Evolutionary conservation across 1,140 invertebrate genomes (phyloP), one percentile per base, ranked within the genome.

Genomic region (Littorina saxatilis): DNA sequence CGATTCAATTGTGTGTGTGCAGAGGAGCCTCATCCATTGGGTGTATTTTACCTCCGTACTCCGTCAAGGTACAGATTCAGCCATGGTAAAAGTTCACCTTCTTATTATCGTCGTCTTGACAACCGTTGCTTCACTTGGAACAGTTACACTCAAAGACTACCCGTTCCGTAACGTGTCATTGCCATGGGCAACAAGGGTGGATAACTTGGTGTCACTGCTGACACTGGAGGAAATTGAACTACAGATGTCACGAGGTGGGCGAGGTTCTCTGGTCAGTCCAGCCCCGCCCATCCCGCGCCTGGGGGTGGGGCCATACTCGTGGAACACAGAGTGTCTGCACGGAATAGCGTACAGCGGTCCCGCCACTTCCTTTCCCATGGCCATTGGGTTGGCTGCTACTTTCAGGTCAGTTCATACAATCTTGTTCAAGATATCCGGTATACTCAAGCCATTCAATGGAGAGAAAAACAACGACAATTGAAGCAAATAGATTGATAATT

Each of bases 311-410:
- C 90, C 90, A 0, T 92, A 91, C 74, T 85, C 86, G 43, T 92
- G 90, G 89, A 87, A 90, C 82, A 91, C 90, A 1, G 91, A 92
- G 79, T 92, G 91, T 86, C 75, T 92, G 2, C 58, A 86, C 7
- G 91, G 91, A 7, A 87, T 86, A 40, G 88, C 82, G 3, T 27
- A 70, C 9, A 74, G 85, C 29, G 90, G 88, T 80, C 86, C 86
- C 40, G 86, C 90, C n/a, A 91, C 91, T 5, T 86, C 88, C 13
- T 92, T 92, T 81, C 90, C 91, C 91, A 87, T 90, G 74, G 83
- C 91, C 1, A 82, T 92, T 29, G 90, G 90, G 47, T 73, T 92
- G 17, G 90, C 90, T 20, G 91, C 91, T 17, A 81, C 90, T 13
- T 92, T 91, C 81, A 91, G 87, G 91, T 91, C 83, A 63, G 40